Evolutionary conservation across 2,113 vertebrate genomes (phyloP).

Genomic region (Syngnathus floridae): DNA sequence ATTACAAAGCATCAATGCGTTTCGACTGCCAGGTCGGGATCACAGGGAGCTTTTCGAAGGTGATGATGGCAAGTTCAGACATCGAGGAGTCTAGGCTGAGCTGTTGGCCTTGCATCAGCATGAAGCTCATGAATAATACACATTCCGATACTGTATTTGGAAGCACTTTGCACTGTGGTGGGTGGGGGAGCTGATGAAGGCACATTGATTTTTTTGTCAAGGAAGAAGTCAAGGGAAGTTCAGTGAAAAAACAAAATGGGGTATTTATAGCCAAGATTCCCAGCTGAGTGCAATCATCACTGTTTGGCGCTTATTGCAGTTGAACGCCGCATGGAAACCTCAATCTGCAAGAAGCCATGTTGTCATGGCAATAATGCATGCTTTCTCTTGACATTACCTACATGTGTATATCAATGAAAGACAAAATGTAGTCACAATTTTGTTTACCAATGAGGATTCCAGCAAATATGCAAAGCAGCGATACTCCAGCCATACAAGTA

Average conservation of each 20-base stretch:
- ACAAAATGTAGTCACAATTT: not conserved
- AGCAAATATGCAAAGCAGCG: not conserved
- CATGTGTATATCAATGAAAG: not conserved
- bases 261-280: conserved; percentile 27
- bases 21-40: conserved; percentile 36
- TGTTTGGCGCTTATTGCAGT: conserved; percentile 6
- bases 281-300: conserved; percentile 15
- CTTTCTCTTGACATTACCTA: conserved; percentile 25
- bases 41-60: conserved; percentile 23
- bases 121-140: conserved; percentile 59
- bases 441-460: not conserved
- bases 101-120: conserved; percentile 48
- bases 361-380: conserved; percentile 53
- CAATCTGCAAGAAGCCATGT: conserved; percentile 46
- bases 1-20: conserved; percentile 43
- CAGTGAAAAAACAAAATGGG: conserved; percentile 18
- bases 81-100: conserved; percentile 45
- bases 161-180: conserved; percentile 45
- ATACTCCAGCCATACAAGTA: not conserved
- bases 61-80: conserved; percentile 40
- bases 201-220: conserved; percentile 45
- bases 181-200: conserved; percentile 17
- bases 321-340: conserved; percentile 24
- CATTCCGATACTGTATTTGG: conserved; percentile 53
- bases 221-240: conserved; percentile 38